Evolutionary conservation across 2,888 invertebrate species (phyloP).

Genomic region (Leucophora obtusa): DNA sequence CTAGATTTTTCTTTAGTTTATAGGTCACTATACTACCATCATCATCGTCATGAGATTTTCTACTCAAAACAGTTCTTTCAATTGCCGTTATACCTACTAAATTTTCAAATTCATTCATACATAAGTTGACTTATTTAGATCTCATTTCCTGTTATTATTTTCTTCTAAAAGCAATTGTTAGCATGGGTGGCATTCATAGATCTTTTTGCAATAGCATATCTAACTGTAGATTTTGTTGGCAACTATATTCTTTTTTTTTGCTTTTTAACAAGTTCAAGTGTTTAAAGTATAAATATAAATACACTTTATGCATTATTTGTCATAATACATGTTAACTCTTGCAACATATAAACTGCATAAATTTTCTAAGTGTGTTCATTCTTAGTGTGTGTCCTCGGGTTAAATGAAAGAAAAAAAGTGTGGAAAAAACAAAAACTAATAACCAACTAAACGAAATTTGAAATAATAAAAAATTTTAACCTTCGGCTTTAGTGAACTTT

Average conservation of each 20-base stretch:
- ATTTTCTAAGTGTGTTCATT: not conserved
- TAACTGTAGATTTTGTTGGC: not conserved
- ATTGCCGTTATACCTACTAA: slow-evolving; percentile 20
- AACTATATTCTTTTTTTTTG: not conserved
- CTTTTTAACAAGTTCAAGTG: slow-evolving; percentile 44
- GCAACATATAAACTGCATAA: slow-evolving; percentile 24
- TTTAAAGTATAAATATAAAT: slow-evolving; percentile 21
- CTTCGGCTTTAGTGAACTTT: not conserved
- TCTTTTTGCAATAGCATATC: not conserved
- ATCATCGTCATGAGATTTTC: no score
- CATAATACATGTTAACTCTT: not conserved
- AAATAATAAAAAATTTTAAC: not conserved
- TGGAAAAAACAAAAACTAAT: not conserved
- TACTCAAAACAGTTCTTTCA: not conserved
- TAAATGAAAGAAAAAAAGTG: slow-evolving; percentile 17
- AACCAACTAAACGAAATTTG: slow-evolving; percentile 3
- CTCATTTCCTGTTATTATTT: slow-evolving; percentile 58
- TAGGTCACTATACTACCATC: no score
- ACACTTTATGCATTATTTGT: slow-evolving; percentile 33
- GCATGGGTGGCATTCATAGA: slow-evolving; percentile 49
- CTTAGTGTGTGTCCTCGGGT: slow-evolving; percentile 46
- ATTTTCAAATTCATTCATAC: slow-evolving; percentile 22
- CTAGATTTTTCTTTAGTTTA: no score
- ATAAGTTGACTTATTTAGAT: slow-evolving; percentile 45
- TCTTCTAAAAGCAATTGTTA: not conserved